phyloP scores from a whole-genome alignment of 1,140 invertebrate species.

The Pachypsylla venusta region DNA sequence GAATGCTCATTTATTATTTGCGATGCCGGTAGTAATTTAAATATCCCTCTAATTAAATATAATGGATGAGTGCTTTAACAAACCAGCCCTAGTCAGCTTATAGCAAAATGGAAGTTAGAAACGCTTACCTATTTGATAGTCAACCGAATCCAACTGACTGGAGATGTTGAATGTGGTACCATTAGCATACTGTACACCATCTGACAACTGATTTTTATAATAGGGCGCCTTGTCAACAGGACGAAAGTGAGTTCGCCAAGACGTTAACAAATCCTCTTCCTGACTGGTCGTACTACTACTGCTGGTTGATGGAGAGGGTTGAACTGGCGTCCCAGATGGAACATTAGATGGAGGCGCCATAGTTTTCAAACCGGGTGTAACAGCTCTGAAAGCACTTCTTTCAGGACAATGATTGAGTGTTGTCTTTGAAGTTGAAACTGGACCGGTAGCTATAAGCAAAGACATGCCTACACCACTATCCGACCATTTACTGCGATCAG shows the following conservation, averaged over 20 bases:
- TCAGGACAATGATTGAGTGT: background rate
- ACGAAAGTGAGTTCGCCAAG: background rate
- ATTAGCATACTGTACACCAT: background rate
- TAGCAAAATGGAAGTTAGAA: too few species aligned
- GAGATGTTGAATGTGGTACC: background rate
- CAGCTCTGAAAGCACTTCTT: background rate
- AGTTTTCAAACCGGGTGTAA: background rate
- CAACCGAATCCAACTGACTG: background rate
- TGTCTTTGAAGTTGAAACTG: background rate
- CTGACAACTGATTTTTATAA: background rate
- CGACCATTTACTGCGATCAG: too few species aligned
- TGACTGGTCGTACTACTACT: too few species aligned
- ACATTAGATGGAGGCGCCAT: background rate
- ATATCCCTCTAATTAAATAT: too few species aligned
- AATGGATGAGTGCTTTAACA: too few species aligned
- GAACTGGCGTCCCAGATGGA: background rate
- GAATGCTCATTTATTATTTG: too few species aligned
- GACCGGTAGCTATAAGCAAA: too few species aligned
- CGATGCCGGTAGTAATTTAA: too few species aligned
- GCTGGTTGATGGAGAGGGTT: background rate
- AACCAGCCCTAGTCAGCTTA: too few species aligned
- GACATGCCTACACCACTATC: background rate
- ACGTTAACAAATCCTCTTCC: background rate
- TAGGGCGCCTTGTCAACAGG: background rate
- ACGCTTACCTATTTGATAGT: constrained; percentile 3